A percentile compares a stretch with the other conserved stretches of the same genome.
phyloP scores from a whole-genome alignment of 1,140 invertebrate species.

The Oryzaephilus surinamensis region DNA sequence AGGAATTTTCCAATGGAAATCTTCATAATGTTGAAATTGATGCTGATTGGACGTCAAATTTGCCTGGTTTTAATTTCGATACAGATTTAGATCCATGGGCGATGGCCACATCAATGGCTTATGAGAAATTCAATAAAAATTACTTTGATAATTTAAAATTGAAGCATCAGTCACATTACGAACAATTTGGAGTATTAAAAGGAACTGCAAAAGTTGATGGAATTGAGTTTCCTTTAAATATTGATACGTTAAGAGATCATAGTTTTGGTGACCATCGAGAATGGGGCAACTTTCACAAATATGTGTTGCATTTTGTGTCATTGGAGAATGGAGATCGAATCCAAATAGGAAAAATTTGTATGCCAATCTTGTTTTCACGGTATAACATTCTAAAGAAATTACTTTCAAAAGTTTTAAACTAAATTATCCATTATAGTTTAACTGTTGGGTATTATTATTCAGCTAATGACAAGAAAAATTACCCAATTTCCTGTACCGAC shows the following conservation, averaged over 20 bases:
- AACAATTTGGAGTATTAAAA: conserved; percentile 51
- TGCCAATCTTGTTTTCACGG: conserved; percentile 49
- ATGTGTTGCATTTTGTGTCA: conserved; percentile 54
- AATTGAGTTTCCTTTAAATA: conserved; percentile 36
- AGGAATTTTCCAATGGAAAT: conserved; percentile 36
- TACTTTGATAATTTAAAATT: conserved; percentile 53
- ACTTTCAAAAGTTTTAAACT: conserved; percentile 1
- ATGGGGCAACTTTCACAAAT: conserved; percentile 57
- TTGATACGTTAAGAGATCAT: conserved; percentile 49
- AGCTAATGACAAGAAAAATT: conserved; percentile 42
- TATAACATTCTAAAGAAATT: conserved; percentile 34
- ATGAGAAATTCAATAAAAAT: conserved; percentile 52
- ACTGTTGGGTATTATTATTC: conserved; percentile 55
- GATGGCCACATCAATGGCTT: conserved; percentile 50
- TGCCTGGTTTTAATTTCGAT: conserved; percentile 52
- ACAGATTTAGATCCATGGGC: conserved; percentile 47
- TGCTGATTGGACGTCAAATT: conserved; percentile 40
- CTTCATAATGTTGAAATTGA: conserved; percentile 37
- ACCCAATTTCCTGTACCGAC: conserved; percentile 43
- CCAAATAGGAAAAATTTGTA: conserved; percentile 51
- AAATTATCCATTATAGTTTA: conserved; percentile 41
- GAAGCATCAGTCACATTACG: conserved; percentile 65
- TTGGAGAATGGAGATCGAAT: conserved; percentile 54
- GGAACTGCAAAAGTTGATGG: conserved; percentile 44
- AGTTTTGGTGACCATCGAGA: conserved; percentile 45